A percentile compares a stretch with the other conserved stretches of the same genome.
Conservation (phyloP, 2,797 vertebrate species). For the Enoplosus armatus region DNA sequence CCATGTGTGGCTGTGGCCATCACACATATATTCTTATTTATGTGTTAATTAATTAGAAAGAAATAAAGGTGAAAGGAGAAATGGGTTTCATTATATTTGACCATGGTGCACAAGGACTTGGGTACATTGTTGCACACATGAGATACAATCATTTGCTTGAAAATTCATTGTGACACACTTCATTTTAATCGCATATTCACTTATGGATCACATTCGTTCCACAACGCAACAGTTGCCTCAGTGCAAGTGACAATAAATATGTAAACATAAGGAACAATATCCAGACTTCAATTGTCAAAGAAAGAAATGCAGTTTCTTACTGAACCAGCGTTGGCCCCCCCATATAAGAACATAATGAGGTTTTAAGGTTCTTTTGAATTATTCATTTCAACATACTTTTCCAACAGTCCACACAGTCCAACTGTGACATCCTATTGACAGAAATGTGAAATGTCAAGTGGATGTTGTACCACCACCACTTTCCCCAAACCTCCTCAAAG, state of each 20-base stretch:
- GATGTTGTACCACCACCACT: neutral
- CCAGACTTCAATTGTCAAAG: neutral
- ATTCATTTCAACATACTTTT: slow-evolving; percentile 10
- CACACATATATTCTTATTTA: too few relatives aligned
- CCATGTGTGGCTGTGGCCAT: too few relatives aligned
- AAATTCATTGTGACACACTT: neutral
- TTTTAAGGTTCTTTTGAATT: neutral
- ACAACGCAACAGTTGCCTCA: neutral
- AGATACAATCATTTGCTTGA: neutral
- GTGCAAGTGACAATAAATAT: neutral
- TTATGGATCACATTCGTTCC: neutral
- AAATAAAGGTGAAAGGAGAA: neutral
- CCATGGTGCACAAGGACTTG: neutral
- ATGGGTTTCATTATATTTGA: neutral
- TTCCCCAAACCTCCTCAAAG: neutral
- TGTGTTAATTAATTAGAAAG: too few relatives aligned
- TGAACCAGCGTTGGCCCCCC: neutral
- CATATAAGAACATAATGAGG: too few relatives aligned
- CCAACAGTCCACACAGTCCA: neutral
- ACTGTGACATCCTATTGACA: neutral
- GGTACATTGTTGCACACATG: neutral
- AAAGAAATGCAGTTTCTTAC: slow-evolving; percentile 30
- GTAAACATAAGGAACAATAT: neutral
- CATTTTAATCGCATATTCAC: neutral
- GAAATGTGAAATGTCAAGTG: neutral